Percentiles rank a stretch among this genome's conserved stretches.
These are phyloP conservation scores for Acropternis orthonyx DNA, from an alignment of 2,797 vertebrate species.

Conservation along the genomic window DNA sequence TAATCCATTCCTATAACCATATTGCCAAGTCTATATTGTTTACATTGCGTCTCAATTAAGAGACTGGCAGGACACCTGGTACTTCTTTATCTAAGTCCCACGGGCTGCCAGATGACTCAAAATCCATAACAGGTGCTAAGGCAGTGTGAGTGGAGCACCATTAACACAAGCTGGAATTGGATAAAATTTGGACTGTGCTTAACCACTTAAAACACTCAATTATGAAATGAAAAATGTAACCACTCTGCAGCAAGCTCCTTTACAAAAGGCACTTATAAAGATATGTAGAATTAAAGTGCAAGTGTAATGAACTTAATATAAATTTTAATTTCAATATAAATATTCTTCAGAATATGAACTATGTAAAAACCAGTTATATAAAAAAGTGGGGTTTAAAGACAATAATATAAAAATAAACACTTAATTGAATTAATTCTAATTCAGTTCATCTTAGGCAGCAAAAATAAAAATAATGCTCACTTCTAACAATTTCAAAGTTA, in stretches of 20 bases:
- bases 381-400: background rate
- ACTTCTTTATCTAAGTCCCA: constrained; percentile 81
- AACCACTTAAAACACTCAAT: constrained; percentile 73
- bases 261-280: constrained; percentile 52
- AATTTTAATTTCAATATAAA: background rate
- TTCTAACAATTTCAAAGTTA: background rate
- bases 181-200: constrained; percentile 75
- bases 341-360: background rate
- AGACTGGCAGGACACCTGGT: constrained; percentile 81
- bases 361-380: background rate
- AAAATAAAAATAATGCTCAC: background rate
- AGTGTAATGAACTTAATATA: background rate
- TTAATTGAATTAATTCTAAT: background rate
- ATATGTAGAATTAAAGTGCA: constrained; percentile 41
- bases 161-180: constrained; percentile 72
- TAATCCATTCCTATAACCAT: constrained; percentile 78
- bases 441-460: background rate
- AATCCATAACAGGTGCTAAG: constrained; percentile 80
- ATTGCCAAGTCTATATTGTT: constrained; percentile 79
- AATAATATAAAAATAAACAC: background rate
- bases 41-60: constrained; percentile 80
- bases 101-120: constrained; percentile 81
- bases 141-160: constrained; percentile 73
- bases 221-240: constrained; percentile 74
- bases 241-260: constrained; percentile 41